Evolutionary conservation across 1,140 invertebrate species (phyloP), one percentile per base, ranked within the genome.

Genomic region (Nymphalis io): DNA sequence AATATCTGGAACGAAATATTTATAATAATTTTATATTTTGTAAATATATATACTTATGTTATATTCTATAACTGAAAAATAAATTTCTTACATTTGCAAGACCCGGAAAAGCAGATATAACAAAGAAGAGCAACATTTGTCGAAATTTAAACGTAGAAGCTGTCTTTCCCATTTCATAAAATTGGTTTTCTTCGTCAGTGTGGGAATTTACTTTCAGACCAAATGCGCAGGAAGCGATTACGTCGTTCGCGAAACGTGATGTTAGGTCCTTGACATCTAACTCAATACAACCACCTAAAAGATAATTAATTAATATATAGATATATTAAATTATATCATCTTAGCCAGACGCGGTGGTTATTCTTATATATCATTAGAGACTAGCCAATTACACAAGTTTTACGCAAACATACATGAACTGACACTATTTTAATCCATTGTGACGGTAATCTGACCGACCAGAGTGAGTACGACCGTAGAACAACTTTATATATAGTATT

Each of bases 191-290:
- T 0, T 82, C 80, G 2, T 94, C 86, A 20, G 87, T 83, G 15
- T 93, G 87, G 0, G 94, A 93, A 72, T 94, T 90, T 3, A 93
- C 90, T 72, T 93, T 88, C 15, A 65, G n/a, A 2, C 61, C 60
- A 42, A 61, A 61, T 3, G 40, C 78, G 48, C 77, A 79, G 2
- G 75, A 71, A 4, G 80, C 80, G 42, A 82, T 78, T 12, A 94
- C 93, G 74, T 94, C 94, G 33, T 91, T 93, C 0, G 93, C 92
- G 53, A 92, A 94, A 13, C 92, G 84, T 0, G 91, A 89, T 13
- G 86, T 85, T 15, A 93, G 73, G 42, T 93, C 93, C 60, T 93
- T 93, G 61, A 38, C 20, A 15, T 53, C 48, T 8, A 53, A 3
- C 11, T 53, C 18, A 23, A 53, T 53, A 5, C 3, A 20, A 53